phyloP scores from a whole-genome alignment of 2,113 vertebrate species.

The Odocoileus hemionus region DNA sequence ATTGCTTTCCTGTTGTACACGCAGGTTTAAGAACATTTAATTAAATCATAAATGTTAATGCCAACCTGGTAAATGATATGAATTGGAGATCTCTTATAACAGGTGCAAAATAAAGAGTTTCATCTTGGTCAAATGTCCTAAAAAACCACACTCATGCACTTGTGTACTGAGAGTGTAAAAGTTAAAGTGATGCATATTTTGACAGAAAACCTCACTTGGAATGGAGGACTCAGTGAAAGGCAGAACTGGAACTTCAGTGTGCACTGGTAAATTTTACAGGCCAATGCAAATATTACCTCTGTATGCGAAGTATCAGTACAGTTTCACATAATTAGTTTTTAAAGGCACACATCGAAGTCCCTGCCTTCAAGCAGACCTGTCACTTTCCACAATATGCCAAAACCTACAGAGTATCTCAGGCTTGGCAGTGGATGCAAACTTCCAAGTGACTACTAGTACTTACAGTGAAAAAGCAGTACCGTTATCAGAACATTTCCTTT shows the following conservation, averaged over 20 bases:
- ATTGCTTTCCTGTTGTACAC: not conserved
- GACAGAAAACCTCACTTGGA: not conserved
- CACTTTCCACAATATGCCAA: not conserved
- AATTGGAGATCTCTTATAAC: not conserved
- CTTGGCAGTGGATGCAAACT: not conserved
- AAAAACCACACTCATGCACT: not conserved
- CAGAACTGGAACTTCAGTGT: not conserved
- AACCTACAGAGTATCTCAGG: not conserved
- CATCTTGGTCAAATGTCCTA: not conserved
- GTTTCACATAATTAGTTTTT: not conserved
- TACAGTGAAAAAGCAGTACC: not conserved
- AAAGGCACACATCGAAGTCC: not conserved
- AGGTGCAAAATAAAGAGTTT: not conserved
- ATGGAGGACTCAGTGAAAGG: not conserved
- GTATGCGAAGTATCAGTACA: not conserved
- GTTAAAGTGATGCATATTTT: not conserved
- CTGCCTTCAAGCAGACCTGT: not conserved
- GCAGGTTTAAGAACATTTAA: not conserved
- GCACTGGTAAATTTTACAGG: not conserved
- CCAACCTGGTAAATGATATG: not conserved
- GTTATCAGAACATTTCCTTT: not conserved
- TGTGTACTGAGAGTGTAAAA: not conserved
- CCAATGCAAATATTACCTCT: not conserved
- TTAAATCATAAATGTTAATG: slow-evolving; percentile 4
- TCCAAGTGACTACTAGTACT: not conserved